Conservation (phyloP, 2,888 invertebrate species). For the Athripsodes cinereus region DNA sequence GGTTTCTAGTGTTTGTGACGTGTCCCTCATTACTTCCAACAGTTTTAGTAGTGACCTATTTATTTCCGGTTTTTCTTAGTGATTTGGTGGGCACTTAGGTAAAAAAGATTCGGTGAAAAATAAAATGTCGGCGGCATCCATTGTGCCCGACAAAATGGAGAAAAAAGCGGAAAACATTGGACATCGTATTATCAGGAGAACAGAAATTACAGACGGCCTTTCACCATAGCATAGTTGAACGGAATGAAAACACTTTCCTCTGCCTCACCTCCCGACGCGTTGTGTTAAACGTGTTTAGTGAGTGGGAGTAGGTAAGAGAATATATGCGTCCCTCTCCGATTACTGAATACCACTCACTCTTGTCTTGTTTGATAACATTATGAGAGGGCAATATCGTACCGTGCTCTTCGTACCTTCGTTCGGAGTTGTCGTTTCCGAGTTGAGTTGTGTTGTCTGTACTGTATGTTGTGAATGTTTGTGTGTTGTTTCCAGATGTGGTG, state of each 20-base stretch:
- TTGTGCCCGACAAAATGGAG: slow-evolving; percentile 7
- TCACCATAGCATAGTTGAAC: not conserved
- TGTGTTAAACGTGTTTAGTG: too few species aligned
- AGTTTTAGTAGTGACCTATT: too few species aligned
- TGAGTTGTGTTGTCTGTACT: too few species aligned
- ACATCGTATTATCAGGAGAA: slow-evolving; percentile 12
- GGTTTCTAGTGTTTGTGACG: too few species aligned
- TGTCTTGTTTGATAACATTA: not conserved
- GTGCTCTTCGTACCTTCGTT: not conserved
- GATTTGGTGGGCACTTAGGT: too few species aligned
- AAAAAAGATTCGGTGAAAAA: too few species aligned
- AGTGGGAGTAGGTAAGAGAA: too few species aligned
- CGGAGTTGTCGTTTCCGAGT: not conserved
- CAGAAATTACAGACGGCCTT: slow-evolving; percentile 9
- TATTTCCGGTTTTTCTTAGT: too few species aligned
- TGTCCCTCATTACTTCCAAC: too few species aligned
- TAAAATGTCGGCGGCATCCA: not conserved
- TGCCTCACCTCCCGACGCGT: not conserved
- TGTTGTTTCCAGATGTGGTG: slow-evolving; percentile 10
- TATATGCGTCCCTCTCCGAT: not conserved
- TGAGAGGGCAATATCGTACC: not conserved
- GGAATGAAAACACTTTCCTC: slow-evolving; percentile 3
- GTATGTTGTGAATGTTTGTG: not conserved
- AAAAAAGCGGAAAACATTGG: slow-evolving; percentile 19
- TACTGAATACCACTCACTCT: not conserved